Evolutionary conservation across 2,888 invertebrate genomes (phyloP).

Genomic region (Apomyelois bistriatella): DNA sequence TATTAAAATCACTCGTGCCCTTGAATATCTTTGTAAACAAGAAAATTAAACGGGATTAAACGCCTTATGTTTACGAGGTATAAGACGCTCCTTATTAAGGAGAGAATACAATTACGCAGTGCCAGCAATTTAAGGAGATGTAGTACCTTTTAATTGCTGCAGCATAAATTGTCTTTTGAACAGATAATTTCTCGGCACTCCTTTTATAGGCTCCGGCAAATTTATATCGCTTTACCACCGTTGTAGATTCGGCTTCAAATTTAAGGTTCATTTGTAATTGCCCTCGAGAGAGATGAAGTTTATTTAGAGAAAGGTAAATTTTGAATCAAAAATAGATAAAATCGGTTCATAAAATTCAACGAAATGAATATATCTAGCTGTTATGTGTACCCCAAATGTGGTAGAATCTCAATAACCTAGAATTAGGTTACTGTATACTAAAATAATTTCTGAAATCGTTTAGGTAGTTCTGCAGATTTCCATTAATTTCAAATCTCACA

Average conservation of each 20-base stretch:
- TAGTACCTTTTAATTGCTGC: conserved; percentile 62
- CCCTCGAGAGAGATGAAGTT: neutral
- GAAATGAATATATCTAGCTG: neutral
- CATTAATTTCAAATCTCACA: too few relatives aligned
- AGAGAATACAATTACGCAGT: conserved; percentile 66
- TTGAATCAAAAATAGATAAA: neutral
- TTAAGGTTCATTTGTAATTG: conserved; percentile 5
- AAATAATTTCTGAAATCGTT: too few relatives aligned
- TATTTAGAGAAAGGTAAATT: neutral
- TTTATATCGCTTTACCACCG: conserved; percentile 38
- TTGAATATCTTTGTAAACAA: conserved; percentile 48
- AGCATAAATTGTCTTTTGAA: conserved; percentile 63
- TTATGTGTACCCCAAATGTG: too few relatives aligned
- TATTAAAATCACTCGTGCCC: conserved; percentile 20
- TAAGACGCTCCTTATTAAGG: conserved; percentile 60
- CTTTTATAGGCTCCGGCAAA: conserved; percentile 52
- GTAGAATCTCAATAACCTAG: too few relatives aligned
- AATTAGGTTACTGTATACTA: too few relatives aligned
- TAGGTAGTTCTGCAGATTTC: too few relatives aligned
- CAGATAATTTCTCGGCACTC: conserved; percentile 56
- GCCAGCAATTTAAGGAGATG: conserved; percentile 65
- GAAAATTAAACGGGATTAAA: conserved; percentile 60
- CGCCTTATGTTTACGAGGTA: conserved; percentile 63
- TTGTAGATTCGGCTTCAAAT: conserved; percentile 23
- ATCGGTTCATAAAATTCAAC: neutral